A percentile compares a stretch with the other conserved stretches of the same genome.
These are phyloP conservation scores for Felis catus DNA, from an alignment of 2,113 vertebrate species.

Conservation along the genomic window DNA sequence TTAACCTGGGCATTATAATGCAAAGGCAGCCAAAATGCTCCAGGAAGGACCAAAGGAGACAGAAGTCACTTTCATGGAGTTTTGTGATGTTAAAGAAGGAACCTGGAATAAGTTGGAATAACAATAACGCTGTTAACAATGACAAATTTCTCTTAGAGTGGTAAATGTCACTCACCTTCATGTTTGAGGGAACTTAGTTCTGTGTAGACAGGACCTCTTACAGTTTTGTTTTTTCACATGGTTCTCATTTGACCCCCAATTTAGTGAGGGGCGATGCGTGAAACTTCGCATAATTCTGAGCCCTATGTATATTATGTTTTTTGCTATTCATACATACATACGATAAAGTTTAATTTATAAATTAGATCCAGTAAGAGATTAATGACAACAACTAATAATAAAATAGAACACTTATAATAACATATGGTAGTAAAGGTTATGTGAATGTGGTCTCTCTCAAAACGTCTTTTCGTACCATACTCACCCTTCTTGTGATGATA, in stretches of 20 bases:
- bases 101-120: neutral
- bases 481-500: neutral
- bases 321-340: neutral
- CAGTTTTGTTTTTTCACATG: neutral
- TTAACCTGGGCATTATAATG: conserved; percentile 66
- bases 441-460: neutral
- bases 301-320: neutral
- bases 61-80: conserved; percentile 60
- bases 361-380: neutral
- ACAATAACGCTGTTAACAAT: neutral
- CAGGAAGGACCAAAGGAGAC: conserved; percentile 38
- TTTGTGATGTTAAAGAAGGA: conserved; percentile 49
- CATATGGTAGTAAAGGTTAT: neutral
- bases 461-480: neutral
- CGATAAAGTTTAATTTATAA: neutral
- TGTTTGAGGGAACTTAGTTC: neutral
- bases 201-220: neutral
- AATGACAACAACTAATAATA: neutral
- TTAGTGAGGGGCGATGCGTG: neutral
- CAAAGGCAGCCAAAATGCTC: conserved; percentile 34
- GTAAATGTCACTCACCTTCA: neutral
- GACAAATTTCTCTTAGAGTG: neutral
- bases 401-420: neutral
- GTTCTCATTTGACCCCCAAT: neutral
- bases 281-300: neutral